These are phyloP conservation scores for Gastrophysa polygoni DNA, from an alignment of 2,888 invertebrate genomes.

Conservation along the genomic window DNA sequence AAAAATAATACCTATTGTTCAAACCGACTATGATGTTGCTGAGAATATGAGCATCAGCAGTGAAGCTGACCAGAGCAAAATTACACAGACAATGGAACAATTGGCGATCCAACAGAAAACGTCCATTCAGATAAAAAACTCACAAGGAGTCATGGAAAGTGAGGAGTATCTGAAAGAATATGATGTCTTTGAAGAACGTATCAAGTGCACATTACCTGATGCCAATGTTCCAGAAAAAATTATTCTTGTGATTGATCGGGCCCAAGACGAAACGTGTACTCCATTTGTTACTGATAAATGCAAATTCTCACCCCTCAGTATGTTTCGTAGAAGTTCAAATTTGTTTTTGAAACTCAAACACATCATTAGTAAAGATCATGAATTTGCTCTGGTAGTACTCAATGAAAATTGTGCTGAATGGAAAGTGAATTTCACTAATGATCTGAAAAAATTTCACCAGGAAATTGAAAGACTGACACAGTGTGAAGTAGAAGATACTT, in stretches of 20 bases:
- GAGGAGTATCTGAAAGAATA: constrained; percentile 37
- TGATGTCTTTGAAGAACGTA: constrained; percentile 37
- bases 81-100: constrained; percentile 34
- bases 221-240: constrained; percentile 61
- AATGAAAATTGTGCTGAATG: constrained; percentile 62
- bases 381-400: constrained; percentile 68
- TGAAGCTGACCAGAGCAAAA: constrained; percentile 19
- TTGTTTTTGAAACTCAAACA: constrained; percentile 69
- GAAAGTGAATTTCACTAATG: constrained; percentile 69
- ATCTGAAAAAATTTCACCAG: constrained; percentile 64
- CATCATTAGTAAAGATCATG: constrained; percentile 65
- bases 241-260: constrained; percentile 68
- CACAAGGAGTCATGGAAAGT: constrained; percentile 19
- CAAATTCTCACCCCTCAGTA: constrained; percentile 63
- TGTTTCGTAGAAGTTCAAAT: constrained; percentile 68
- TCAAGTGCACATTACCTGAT: constrained; percentile 24
- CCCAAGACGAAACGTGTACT: constrained; percentile 63
- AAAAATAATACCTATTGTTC: not conserved
- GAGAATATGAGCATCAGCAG: not conserved
- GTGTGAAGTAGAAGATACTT: constrained; percentile 61
- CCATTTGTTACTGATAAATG: constrained; percentile 63
- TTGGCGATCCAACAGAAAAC: constrained; percentile 23
- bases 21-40: not conserved
- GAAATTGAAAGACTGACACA: constrained; percentile 64
- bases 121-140: constrained; percentile 26